Evolutionary conservation across 1,140 invertebrate species (phyloP).

Genomic region (Maniola jurtina): DNA sequence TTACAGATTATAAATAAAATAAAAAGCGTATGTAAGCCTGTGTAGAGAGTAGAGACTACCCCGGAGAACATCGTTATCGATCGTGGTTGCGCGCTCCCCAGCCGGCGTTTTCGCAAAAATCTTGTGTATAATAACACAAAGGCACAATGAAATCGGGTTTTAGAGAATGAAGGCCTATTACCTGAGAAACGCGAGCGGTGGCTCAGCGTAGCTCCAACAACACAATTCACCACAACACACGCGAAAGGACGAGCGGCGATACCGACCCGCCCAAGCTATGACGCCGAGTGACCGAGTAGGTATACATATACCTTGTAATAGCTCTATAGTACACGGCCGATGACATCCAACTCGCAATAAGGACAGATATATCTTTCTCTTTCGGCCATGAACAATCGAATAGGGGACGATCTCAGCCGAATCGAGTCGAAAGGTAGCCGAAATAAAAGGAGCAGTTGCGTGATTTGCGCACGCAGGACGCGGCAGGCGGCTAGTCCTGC

Average conservation of each 20-base stretch:
- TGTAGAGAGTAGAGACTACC: conserved; percentile 49
- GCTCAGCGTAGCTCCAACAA: conserved; percentile 59
- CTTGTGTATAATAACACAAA: conserved; percentile 49
- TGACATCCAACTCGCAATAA: conserved; percentile 51
- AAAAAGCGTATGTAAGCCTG: background rate
- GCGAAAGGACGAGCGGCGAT: conserved; percentile 66
- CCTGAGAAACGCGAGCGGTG: conserved; percentile 51
- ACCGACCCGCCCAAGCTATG: conserved; percentile 62
- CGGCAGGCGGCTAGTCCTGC: conserved; percentile 29
- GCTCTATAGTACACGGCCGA: conserved; percentile 60
- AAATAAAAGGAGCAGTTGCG: conserved; percentile 43
- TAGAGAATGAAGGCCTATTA: conserved; percentile 38
- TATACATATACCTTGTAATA: conserved; percentile 34
- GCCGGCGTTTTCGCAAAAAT: conserved; percentile 52
- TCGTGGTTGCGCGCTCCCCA: conserved; percentile 57
- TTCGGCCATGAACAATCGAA: conserved; percentile 32
- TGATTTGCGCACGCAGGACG: conserved; percentile 63
- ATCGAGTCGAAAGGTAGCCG: conserved; percentile 32
- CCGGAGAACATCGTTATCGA: conserved; percentile 73
- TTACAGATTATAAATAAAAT: conserved; percentile 9
- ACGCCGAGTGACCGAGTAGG: conserved; percentile 60
- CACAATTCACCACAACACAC: conserved; percentile 71
- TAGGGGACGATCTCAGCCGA: conserved; percentile 42
- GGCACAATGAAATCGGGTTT: conserved; percentile 23
- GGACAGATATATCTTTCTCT: conserved; percentile 37